Evolutionary conservation across 2,113 vertebrate species (phyloP).

Genomic region (Anoplopoma fimbria): DNA sequence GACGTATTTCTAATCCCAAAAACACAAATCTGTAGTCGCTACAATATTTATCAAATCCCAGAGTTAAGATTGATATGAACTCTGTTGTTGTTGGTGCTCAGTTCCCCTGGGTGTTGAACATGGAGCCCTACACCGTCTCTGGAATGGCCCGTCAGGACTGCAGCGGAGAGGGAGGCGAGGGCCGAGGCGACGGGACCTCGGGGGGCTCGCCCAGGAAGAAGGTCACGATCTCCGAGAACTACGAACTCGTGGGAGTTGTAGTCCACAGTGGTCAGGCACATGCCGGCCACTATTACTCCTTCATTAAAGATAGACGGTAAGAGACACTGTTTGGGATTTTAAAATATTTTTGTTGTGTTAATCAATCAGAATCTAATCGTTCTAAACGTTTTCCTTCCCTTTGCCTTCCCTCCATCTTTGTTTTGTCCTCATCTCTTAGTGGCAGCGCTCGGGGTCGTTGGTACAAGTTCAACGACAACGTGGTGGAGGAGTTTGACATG

Average conservation of each 20-base stretch:
- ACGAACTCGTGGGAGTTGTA: conserved; percentile 96
- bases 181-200: conserved; percentile 86
- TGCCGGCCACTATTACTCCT: conserved; percentile 98
- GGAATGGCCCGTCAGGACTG: conserved; percentile 98
- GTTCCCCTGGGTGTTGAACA: conserved; percentile 99
- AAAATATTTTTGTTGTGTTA: no score
- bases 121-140: conserved; percentile 98
- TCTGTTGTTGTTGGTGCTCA: conserved; percentile 55
- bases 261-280: conserved; percentile 99
- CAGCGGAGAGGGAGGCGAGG: conserved; percentile 90
- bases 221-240: conserved; percentile 98
- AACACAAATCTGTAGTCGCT: neutral
- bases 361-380: neutral
- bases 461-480: conserved; percentile 98
- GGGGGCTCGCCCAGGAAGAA: conserved; percentile 96
- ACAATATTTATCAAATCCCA: neutral
- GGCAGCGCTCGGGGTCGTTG: conserved; percentile 93
- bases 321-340: conserved; percentile 11
- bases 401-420: neutral
- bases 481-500: conserved; percentile 98
- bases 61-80: neutral
- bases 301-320: conserved; percentile 98
- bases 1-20: neutral
- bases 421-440: conserved; percentile 70
- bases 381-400: no score